Base-by-base conservation (phyloP, 2,888 invertebrate genomes). In the Coremacera marginata region DNA sequence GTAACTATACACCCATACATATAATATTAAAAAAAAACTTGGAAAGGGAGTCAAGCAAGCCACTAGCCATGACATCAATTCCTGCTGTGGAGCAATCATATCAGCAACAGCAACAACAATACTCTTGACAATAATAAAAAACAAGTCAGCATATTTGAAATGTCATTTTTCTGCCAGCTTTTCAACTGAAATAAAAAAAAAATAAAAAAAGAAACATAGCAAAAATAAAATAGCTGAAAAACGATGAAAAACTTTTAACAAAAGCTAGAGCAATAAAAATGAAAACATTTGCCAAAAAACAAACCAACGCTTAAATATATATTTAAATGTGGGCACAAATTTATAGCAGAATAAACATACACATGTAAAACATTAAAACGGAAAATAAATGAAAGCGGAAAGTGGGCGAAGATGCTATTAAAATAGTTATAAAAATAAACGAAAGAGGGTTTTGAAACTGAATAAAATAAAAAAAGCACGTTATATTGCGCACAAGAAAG, bases 81-180 rank as follows among this genome's bases (percentile, higher is more conserved):
- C 74, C 19, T 52, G 70, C 55, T 19, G 62, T 60, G 57, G 25
- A 60, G 22, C 51, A 70, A 22, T 49, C 63, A 49, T 51, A 49
- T 63, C 73, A 49, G 7, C 51, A 19, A 31, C 70, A 63, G 31
- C 52, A 76, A 37, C 31, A 55, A 65, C 44, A 22, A 19, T 63
- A 52, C 55, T 25, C 55, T 31, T 34, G 49, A 73, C 65, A 74
- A 74, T 55, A 74, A 60, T 7, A 67, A 16, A 68, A 44, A 44
- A 55, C 14, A 27, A 55, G 25, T 60, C 49, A 55, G 72, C 77
- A 67, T 72, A 72, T 77, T 72, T 67, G 27, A 77, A 72, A 77
- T 77, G 77, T 72, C 72, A 76, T 76, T 70, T 76, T 37, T 62
- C 34, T 70, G 76, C 76, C 76, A 76, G 62, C 31, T 70, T 63